A percentile compares a stretch with the other conserved stretches of the same genome.
Evolutionary conservation across 2,797 vertebrate species (phyloP).

Genomic region (Hippopotamyrus pictus): DNA sequence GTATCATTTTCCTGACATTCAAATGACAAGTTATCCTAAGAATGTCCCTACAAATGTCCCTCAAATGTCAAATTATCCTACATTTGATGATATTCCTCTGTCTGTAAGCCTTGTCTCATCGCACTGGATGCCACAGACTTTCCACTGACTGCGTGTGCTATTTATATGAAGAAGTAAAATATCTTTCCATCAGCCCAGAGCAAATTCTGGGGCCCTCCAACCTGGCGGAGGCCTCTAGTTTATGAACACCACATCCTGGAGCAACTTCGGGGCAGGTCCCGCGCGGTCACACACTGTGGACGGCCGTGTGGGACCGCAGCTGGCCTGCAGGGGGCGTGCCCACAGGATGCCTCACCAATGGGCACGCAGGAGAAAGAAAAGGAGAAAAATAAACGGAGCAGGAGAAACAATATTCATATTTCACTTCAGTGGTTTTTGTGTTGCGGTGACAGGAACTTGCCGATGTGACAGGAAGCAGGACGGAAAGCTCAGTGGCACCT

Average conservation of each 20-base stretch:
- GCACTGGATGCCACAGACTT: background rate
- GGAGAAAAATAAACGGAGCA: background rate
- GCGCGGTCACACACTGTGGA: background rate
- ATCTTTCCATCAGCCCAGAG: background rate
- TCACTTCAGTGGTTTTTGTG: background rate
- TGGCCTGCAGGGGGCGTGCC: background rate
- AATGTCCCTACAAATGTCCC: background rate
- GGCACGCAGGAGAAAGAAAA: constrained; percentile 2
- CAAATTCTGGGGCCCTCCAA: background rate
- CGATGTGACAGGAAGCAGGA: background rate
- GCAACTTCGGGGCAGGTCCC: background rate
- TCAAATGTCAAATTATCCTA: background rate
- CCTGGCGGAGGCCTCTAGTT: background rate
- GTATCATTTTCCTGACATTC: background rate
- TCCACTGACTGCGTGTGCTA: background rate
- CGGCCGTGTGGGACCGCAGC: background rate
- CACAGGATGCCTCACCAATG: background rate
- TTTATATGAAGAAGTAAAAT: background rate
- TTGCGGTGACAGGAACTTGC: constrained; percentile 15
- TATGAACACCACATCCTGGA: background rate
- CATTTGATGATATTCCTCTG: background rate
- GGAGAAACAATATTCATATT: constrained; percentile 21
- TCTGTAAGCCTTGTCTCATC: background rate
- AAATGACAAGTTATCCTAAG: background rate
- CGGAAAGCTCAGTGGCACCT: constrained; percentile 14